Base-by-base conservation (phyloP, 2,797 vertebrate genomes). In the Acomys russatus region DNA sequence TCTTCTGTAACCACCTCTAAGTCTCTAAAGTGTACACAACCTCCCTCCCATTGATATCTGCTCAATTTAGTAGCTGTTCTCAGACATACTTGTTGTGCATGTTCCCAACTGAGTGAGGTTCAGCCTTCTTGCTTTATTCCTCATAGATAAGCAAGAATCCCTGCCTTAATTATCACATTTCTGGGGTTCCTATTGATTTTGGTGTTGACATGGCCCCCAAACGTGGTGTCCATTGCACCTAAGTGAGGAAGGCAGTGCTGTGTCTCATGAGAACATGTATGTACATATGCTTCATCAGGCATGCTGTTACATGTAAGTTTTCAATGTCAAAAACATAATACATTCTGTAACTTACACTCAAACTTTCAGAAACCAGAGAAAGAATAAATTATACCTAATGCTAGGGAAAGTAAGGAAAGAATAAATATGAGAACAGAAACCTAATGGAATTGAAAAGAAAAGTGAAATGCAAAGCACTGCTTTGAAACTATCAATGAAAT, bases 361-460 rank as follows among this genome's bases (percentile, higher is more conserved):
- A 90, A 79, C 35, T 51, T 85, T 61, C 79, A 85, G 90, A 79
- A 92, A 85, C 86, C 73, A 88, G 51, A 91, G 70, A 88, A 89
- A 79, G 28, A 89, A 64, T 44, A 79, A 88, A 56, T 35, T 28
- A 91, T 88, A 88, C 15, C 33, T 56, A 91, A 91, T 88, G 78
- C 30, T 84, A 76, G 76, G 38, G 10, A 88, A 96, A 91, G 38
- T 54, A 88, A 70, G 78, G 71, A 84, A 91, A 79, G 54, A 94
- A 89, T 70, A 90, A 80, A 54, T 78, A 78, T 30, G 51, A 88
- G 89, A 88, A 35, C 18, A 89, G 73, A 94, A 85, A 92, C n/a
- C 66, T 38, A 94, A 89, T 92, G 66, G 59, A 90, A 91, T 22
- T 77, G 44, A 89, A 83, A 87, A 92, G 89, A 83, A 78, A 88